Evolutionary conservation across 2,888 invertebrate genomes (phyloP).

Genomic region (Andricus curvator): DNA sequence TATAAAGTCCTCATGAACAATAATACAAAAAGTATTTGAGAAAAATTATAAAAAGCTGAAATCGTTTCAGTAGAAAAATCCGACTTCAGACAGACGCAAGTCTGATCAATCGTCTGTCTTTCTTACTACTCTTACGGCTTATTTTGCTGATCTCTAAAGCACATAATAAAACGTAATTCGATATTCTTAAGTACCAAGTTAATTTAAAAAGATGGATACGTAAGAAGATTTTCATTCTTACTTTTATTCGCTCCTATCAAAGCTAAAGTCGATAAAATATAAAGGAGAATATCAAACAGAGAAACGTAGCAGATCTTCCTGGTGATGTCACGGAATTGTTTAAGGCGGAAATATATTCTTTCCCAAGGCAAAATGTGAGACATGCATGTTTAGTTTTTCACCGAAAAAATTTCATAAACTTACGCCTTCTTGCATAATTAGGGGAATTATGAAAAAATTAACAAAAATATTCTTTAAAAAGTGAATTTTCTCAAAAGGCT

Average conservation of each 20-base stretch:
- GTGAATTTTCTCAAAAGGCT: too few relatives aligned
- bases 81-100: neutral
- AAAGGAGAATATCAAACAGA: neutral
- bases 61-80: neutral
- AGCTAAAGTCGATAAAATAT: neutral
- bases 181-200: neutral
- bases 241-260: neutral
- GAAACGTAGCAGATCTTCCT: neutral
- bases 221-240: slow-evolving; percentile 1
- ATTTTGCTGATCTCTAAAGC: neutral
- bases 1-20: neutral
- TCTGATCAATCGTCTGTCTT: neutral
- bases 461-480: too few relatives aligned
- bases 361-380: too few relatives aligned
- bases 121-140: neutral
- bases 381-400: too few relatives aligned
- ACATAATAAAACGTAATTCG: neutral
- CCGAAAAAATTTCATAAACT: too few relatives aligned
- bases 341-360: too few relatives aligned
- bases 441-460: too few relatives aligned
- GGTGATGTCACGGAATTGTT: too few relatives aligned
- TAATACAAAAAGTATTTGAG: too few relatives aligned
- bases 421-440: too few relatives aligned
- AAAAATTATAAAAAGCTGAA: neutral
- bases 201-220: neutral